Evolutionary conservation across 1,140 invertebrate genomes (phyloP).

Genomic region (Drosophila pallidifrons): DNA sequence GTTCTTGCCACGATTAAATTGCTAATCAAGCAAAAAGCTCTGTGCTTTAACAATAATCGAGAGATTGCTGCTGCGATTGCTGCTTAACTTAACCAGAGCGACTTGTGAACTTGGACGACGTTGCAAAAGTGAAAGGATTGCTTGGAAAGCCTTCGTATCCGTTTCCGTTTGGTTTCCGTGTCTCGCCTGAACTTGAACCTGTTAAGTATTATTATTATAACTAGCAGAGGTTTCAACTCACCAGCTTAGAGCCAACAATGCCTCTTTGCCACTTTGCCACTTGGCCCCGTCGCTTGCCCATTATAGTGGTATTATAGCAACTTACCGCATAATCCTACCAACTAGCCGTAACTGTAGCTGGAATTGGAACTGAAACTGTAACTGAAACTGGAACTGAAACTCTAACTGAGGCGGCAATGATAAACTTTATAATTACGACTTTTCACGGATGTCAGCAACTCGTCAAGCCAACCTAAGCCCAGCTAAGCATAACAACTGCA

Average conservation of each 20-base stretch:
- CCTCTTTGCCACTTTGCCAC: too few relatives aligned
- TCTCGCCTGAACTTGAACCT: neutral
- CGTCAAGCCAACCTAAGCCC: conserved; percentile 8
- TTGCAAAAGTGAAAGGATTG: conserved; percentile 65
- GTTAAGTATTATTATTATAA: conserved; percentile 1
- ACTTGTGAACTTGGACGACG: conserved; percentile 3
- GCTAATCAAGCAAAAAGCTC: conserved; percentile 42
- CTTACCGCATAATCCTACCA: conserved; percentile 19
- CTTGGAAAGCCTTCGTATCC: too few relatives aligned
- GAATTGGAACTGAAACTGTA: neutral
- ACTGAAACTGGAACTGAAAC: neutral
- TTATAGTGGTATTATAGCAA: conserved; percentile 3
- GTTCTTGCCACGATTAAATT: conserved; percentile 16
- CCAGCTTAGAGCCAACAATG: too few relatives aligned
- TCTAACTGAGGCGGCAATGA: conserved; percentile 5
- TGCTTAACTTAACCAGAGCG: conserved; percentile 1
- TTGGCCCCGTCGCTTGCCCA: neutral
- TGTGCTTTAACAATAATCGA: conserved; percentile 17
- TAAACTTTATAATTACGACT: conserved; percentile 50
- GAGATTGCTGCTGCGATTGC: conserved; percentile 41
- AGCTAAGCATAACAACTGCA: conserved; percentile 1
- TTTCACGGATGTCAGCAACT: conserved; percentile 52
- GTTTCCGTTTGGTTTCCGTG: neutral
- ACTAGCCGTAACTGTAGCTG: neutral
- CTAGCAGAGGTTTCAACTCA: neutral